phyloP scores from a whole-genome alignment of 2,888 invertebrate species.

The Pristionchus mayeri region DNA sequence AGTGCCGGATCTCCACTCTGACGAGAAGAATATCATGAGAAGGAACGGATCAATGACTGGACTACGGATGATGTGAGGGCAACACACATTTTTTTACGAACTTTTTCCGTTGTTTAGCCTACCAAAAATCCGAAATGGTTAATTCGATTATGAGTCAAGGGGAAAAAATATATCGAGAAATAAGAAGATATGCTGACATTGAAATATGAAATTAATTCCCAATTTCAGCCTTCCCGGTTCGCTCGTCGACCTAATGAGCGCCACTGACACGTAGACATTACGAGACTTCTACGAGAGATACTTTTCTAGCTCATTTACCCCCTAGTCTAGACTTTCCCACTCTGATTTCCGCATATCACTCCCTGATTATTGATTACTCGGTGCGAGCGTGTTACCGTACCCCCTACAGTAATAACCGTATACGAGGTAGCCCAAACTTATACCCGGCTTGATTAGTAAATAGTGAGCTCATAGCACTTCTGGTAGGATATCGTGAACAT shows the following conservation, averaged over 20 bases:
- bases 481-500: neutral
- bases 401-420: no score
- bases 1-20: constrained; percentile 74
- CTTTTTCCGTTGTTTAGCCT: no score
- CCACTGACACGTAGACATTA: constrained; percentile 28
- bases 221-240: constrained; percentile 46
- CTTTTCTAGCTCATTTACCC: neutral
- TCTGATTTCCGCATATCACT: neutral
- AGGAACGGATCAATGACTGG: constrained; percentile 69
- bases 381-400: neutral
- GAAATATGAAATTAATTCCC: neutral
- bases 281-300: neutral
- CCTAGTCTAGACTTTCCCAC: neutral
- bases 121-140: no score
- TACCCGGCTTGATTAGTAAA: neutral
- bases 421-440: neutral
- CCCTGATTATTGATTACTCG: neutral
- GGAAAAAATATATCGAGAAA: no score
- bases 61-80: constrained; percentile 68
- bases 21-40: constrained; percentile 74
- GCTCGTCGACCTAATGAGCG: constrained; percentile 35
- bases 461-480: neutral
- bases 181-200: no score
- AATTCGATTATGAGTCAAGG: no score
- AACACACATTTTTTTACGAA: no score